These are phyloP conservation scores for Aegotheles bennettii DNA, from an alignment of 2,113 vertebrate species.

Conservation along the genomic window DNA sequence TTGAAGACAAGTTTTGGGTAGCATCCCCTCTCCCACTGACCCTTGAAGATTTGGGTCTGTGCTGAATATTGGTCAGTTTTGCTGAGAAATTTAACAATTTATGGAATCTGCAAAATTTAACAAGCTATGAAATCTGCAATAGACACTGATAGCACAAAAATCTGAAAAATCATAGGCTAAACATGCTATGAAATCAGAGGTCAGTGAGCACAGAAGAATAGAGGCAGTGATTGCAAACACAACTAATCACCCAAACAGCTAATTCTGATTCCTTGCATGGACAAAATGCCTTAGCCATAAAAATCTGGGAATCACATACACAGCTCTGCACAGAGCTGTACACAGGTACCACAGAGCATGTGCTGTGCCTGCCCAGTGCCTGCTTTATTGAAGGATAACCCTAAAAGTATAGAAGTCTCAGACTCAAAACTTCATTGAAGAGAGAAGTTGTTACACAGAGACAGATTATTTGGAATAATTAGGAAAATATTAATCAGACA, in stretches of 20 bases:
- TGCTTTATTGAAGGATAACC: background rate
- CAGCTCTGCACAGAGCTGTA: background rate
- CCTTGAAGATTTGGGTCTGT: background rate
- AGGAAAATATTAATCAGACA: background rate
- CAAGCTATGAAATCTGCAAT: background rate
- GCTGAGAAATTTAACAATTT: background rate
- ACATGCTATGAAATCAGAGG: background rate
- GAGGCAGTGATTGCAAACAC: background rate
- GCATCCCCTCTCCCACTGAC: background rate
- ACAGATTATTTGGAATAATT: background rate
- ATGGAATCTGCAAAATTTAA: background rate
- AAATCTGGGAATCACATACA: background rate
- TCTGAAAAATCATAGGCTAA: background rate
- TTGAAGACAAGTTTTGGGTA: background rate
- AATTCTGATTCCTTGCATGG: background rate
- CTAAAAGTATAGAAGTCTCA: background rate
- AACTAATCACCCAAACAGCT: background rate
- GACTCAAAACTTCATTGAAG: rapidly evolving
- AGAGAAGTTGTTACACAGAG: background rate
- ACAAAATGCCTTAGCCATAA: background rate
- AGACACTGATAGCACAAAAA: background rate
- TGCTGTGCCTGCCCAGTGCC: background rate
- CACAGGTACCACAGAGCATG: background rate
- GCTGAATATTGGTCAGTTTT: background rate
- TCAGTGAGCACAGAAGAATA: background rate